These are phyloP conservation scores for Latheticus oryzae DNA, from an alignment of 2,888 invertebrate species.

Conservation along the genomic window DNA sequence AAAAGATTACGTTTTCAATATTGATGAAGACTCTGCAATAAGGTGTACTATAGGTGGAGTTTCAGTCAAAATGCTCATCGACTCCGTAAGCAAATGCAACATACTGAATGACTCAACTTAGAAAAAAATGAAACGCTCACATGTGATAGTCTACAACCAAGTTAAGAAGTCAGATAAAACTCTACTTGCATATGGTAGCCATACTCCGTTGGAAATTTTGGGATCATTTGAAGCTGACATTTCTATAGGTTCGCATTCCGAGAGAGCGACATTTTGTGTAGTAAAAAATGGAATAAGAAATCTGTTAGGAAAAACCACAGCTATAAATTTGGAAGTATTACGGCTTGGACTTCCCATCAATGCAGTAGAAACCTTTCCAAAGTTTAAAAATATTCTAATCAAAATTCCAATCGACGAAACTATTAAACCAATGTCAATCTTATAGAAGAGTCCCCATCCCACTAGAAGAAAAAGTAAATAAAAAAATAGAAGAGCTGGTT, in stretches of 20 bases:
- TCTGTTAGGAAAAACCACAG: background rate
- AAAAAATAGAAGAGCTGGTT: constrained; percentile 46
- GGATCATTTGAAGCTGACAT: background rate
- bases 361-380: constrained; percentile 41
- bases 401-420: constrained; percentile 50
- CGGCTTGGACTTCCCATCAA: constrained; percentile 42
- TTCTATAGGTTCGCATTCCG: background rate
- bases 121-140: constrained; percentile 38
- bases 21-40: constrained; percentile 31
- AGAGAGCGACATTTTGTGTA: background rate
- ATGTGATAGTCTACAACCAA: background rate
- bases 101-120: constrained; percentile 45
- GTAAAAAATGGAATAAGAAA: background rate
- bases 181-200: background rate
- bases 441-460: constrained; percentile 50
- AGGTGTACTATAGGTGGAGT: constrained; percentile 43
- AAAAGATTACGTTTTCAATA: constrained; percentile 4
- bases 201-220: background rate
- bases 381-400: constrained; percentile 52
- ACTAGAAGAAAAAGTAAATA: constrained; percentile 48
- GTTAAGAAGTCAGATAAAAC: background rate
- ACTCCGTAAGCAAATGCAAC: constrained; percentile 49
- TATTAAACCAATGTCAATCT: constrained; percentile 51
- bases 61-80: constrained; percentile 43
- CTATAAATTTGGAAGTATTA: constrained; percentile 41